Percentiles rank a stretch among this genome's conserved stretches.
Conservation (phyloP, 1,140 invertebrate species). For the Aethina tumida region DNA sequence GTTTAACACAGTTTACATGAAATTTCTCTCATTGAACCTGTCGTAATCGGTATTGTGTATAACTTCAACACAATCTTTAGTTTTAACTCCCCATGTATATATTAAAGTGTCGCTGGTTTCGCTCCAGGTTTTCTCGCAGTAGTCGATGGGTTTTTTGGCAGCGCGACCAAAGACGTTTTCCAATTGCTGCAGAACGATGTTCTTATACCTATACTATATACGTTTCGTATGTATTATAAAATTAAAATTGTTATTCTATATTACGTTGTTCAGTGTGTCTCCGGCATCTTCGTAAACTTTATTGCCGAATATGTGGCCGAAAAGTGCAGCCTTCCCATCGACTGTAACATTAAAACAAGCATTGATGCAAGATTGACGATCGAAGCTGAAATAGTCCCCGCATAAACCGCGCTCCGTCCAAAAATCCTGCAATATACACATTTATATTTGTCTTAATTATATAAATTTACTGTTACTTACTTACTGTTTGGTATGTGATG, state of each 20-base stretch:
- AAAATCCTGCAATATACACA: slow-evolving; percentile 15
- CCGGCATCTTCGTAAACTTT: background rate
- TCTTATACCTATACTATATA: background rate
- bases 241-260: background rate
- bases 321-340: slow-evolving; percentile 9
- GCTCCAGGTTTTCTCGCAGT: slow-evolving; percentile 16
- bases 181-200: slow-evolving; percentile 14
- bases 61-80: background rate
- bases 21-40: background rate
- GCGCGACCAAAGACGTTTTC: slow-evolving; percentile 16
- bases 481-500: slow-evolving; percentile 14
- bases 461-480: background rate
- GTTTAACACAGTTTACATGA: background rate
- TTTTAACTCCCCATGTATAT: slow-evolving; percentile 5
- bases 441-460: slow-evolving; percentile 3
- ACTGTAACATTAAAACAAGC: slow-evolving; percentile 12
- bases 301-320: slow-evolving; percentile 8
- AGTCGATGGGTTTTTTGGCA: slow-evolving; percentile 20
- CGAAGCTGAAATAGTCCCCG: slow-evolving; percentile 13
- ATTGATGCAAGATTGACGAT: slow-evolving; percentile 7
- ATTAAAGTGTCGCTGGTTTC: slow-evolving; percentile 1
- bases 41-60: slow-evolving; percentile 2
- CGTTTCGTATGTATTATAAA: background rate
- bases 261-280: background rate
- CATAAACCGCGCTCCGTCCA: slow-evolving; percentile 14